phyloP scores from a whole-genome alignment of 2,888 invertebrate species.

The Alloscopus bannaensis region DNA sequence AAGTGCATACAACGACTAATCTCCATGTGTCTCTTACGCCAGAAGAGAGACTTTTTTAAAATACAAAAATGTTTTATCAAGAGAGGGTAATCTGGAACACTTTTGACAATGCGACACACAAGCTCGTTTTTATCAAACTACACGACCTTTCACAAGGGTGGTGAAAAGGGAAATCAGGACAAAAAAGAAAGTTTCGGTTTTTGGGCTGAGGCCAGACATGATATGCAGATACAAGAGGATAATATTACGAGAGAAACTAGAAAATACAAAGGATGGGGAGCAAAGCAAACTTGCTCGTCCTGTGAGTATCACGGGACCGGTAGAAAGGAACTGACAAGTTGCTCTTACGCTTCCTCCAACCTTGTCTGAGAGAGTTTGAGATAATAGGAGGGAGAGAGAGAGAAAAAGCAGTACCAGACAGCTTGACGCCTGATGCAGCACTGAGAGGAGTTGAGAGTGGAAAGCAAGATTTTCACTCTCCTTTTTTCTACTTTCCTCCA shows the following conservation, averaged over 20 bases:
- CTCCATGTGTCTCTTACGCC: background rate
- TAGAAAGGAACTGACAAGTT: background rate
- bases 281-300: background rate
- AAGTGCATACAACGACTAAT: too few relatives aligned
- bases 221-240: background rate
- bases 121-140: too few relatives aligned
- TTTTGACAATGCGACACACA: background rate
- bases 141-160: constrained; percentile 1
- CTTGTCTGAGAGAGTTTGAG: too few relatives aligned
- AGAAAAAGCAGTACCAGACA: constrained; percentile 52
- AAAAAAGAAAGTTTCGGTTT: too few relatives aligned
- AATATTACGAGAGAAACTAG: constrained; percentile 12
- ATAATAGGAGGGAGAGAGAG: background rate
- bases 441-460: constrained; percentile 40
- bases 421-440: constrained; percentile 64
- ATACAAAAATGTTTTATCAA: constrained; percentile 5
- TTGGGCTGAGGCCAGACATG: too few relatives aligned
- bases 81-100: constrained; percentile 62
- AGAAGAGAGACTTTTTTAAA: background rate
- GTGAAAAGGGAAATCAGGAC: too few relatives aligned
- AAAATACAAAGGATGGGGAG: constrained; percentile 1
- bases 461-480: constrained; percentile 55
- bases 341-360: too few relatives aligned
- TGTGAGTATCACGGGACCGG: too few relatives aligned
- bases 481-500: constrained; percentile 25